These are phyloP conservation scores for Scaeva pyrastri DNA, from an alignment of 2,888 invertebrate species.

Conservation along the genomic window DNA sequence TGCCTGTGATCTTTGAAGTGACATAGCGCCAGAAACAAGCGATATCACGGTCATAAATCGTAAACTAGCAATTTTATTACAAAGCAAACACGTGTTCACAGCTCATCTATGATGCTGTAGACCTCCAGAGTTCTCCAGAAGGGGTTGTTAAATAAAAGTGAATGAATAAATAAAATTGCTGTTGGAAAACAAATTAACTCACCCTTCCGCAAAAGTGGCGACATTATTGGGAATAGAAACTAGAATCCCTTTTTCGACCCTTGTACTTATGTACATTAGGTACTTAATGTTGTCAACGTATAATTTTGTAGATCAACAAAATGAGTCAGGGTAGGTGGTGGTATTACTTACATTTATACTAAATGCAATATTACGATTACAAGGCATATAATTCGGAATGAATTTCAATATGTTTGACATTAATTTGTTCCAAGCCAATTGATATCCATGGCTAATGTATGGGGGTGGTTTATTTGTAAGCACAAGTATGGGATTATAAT, in stretches of 20 bases:
- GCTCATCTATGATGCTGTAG: slow-evolving; percentile 76
- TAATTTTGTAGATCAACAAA: slow-evolving; percentile 18
- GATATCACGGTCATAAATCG: slow-evolving; percentile 63
- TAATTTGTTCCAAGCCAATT: slow-evolving; percentile 80
- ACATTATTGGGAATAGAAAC: slow-evolving; percentile 33
- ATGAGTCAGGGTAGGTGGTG: neutral
- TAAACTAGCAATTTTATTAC: slow-evolving; percentile 80
- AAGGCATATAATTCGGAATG: slow-evolving; percentile 60
- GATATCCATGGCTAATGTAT: slow-evolving; percentile 78
- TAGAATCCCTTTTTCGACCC: slow-evolving; percentile 33
- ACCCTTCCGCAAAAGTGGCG: slow-evolving; percentile 65
- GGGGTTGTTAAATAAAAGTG: slow-evolving; percentile 51
- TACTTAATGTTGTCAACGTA: slow-evolving; percentile 62
- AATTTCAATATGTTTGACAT: slow-evolving; percentile 79
- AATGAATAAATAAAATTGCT: slow-evolving; percentile 60
- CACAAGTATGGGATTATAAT: slow-evolving; percentile 49
- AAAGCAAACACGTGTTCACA: slow-evolving; percentile 83
- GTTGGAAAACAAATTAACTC: slow-evolving; percentile 71
- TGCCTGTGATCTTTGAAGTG: slow-evolving; percentile 73
- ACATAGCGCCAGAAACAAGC: slow-evolving; percentile 39
- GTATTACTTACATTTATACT: no score
- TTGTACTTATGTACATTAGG: neutral
- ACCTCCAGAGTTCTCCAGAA: slow-evolving; percentile 7
- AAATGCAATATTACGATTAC: slow-evolving; percentile 52
- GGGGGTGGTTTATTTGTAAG: slow-evolving; percentile 83